Conservation (phyloP, 1,140 invertebrate genomes). For the Cecropterus lyciades region DNA sequence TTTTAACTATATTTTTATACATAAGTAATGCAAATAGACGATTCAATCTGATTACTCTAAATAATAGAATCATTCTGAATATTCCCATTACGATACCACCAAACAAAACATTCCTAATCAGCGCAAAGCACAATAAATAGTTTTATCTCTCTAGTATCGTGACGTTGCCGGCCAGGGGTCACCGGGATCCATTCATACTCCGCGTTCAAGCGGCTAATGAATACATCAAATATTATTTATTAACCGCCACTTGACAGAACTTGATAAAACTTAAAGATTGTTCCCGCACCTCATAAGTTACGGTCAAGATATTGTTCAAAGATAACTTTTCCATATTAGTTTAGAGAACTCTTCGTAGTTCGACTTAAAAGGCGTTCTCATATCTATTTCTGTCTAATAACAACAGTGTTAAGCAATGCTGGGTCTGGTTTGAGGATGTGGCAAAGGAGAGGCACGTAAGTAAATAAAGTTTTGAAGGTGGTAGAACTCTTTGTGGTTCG, state of each 20-base stretch:
- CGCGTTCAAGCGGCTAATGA: conserved; percentile 33
- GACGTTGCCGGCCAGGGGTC: conserved; percentile 32
- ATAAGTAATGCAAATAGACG: too few relatives aligned
- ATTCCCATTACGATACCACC: not conserved
- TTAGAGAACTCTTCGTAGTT: too few relatives aligned
- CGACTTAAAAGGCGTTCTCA: too few relatives aligned
- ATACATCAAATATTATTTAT: conserved; percentile 24
- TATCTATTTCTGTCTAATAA: too few relatives aligned
- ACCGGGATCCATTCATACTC: conserved; percentile 29
- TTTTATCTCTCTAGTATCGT: conserved; percentile 25
- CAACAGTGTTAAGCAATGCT: too few relatives aligned
- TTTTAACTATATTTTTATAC: too few relatives aligned
- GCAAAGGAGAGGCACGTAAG: too few relatives aligned
- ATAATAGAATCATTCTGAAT: not conserved
- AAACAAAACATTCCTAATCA: conserved; percentile 1
- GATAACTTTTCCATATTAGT: too few relatives aligned
- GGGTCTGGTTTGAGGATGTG: too few relatives aligned
- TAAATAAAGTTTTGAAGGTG: too few relatives aligned
- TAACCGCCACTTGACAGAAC: not conserved
- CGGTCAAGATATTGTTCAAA: too few relatives aligned
- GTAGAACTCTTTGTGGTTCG: too few relatives aligned
- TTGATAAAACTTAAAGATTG: not conserved
- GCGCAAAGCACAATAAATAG: conserved; percentile 17
- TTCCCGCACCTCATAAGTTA: not conserved
- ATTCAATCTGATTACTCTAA: not conserved